A percentile compares a stretch with the other conserved stretches of the same genome.
Conservation (phyloP, 2,888 invertebrate species). For the Neelides folsomi region DNA sequence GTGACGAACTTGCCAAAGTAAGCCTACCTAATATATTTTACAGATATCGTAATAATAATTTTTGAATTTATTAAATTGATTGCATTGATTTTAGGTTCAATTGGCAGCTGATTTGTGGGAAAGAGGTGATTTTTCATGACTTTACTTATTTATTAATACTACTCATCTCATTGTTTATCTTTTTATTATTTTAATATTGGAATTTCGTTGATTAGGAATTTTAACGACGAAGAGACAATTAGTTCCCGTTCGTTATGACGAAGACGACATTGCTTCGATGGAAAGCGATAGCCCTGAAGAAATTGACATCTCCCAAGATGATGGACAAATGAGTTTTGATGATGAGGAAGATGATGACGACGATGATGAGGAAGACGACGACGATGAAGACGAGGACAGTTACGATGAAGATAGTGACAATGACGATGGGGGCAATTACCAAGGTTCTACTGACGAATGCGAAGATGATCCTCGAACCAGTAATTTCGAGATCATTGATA, state of each 20-base stretch:
- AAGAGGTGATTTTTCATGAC: constrained; percentile 39
- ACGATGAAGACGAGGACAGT: constrained; percentile 9
- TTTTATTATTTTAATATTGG: no score
- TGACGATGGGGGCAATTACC: constrained; percentile 6
- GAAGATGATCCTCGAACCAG: constrained; percentile 2
- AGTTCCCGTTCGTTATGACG: constrained; percentile 34
- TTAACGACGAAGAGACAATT: constrained; percentile 57
- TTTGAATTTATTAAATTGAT: constrained; percentile 26
- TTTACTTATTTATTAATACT: no score
- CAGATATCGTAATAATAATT: constrained; percentile 27
- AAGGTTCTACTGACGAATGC: neutral
- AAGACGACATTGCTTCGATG: neutral
- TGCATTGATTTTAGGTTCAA: constrained; percentile 39
- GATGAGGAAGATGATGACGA: constrained; percentile 1
- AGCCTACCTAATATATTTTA: constrained; percentile 12
- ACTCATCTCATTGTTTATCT: no score
- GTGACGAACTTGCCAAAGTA: constrained; percentile 52
- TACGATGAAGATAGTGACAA: constrained; percentile 10
- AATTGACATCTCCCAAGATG: neutral
- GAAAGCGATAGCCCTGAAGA: neutral
- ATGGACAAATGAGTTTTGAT: neutral
- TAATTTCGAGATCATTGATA: no score
- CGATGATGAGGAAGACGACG: constrained; percentile 8
- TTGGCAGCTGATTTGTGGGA: constrained; percentile 67
- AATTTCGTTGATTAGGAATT: no score